Conservation (phyloP, 2,113 vertebrate species). For the Emydura subglobosa region DNA sequence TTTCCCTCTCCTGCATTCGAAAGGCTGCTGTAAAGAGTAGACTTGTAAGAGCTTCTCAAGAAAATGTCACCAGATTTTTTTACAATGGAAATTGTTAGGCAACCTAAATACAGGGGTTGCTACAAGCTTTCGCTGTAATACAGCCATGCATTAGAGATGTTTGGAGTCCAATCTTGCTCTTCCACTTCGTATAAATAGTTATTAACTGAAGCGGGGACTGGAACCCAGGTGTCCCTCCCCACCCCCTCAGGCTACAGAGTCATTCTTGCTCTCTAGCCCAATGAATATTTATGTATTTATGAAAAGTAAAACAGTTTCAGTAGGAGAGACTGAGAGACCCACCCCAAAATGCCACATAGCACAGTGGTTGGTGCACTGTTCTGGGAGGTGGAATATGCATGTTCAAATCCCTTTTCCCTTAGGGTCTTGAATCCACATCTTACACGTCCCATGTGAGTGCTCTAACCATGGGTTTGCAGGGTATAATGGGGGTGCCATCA, state of each 20-base stretch:
- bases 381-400: background rate
- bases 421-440: background rate
- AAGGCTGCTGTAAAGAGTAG: background rate
- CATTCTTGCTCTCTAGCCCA: background rate
- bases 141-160: background rate
- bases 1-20: constrained; percentile 44
- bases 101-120: background rate
- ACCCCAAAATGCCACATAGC: background rate
- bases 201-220: background rate
- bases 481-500: background rate
- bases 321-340: background rate
- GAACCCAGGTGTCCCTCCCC: background rate
- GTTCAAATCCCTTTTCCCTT: background rate
- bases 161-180: background rate
- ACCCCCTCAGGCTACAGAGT: background rate
- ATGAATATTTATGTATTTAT: background rate
- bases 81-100: background rate
- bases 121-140: background rate
- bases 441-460: background rate
- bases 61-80: constrained; percentile 38
- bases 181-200: background rate
- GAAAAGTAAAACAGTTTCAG: background rate
- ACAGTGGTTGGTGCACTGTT: background rate
- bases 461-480: background rate
- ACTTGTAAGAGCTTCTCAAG: constrained; percentile 6